Conservation (phyloP, 2,888 invertebrate species). For the Hetaerina titia region DNA sequence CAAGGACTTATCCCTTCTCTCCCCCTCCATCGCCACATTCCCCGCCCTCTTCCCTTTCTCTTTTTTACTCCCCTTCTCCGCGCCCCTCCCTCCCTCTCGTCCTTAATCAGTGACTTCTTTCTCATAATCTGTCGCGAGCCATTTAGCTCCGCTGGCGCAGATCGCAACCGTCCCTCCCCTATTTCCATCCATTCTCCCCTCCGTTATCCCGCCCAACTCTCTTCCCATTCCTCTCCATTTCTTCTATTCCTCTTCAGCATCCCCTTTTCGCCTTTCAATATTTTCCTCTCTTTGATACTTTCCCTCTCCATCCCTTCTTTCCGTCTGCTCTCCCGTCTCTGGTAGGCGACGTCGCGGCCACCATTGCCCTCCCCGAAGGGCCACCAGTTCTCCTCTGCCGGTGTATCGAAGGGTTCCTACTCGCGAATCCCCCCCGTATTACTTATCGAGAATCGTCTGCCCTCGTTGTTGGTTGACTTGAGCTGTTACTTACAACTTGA, state of each 20-base stretch:
- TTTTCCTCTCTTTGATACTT: neutral
- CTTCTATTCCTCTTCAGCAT: too few species aligned
- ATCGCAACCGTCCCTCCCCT: neutral
- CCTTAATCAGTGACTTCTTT: slow-evolving; percentile 39
- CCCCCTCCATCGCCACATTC: neutral
- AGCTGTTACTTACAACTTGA: too few species aligned
- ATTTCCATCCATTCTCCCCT: neutral
- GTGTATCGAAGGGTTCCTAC: too few species aligned
- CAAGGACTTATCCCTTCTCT: neutral
- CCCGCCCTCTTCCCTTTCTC: neutral
- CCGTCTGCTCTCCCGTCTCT: too few species aligned
- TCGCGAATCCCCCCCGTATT: too few species aligned
- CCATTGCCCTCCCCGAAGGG: too few species aligned
- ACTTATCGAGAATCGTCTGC: too few species aligned
- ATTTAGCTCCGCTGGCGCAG: slow-evolving; percentile 32
- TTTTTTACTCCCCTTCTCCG: neutral
- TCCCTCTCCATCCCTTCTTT: neutral
- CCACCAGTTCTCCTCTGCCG: too few species aligned
- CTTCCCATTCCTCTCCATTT: too few species aligned
- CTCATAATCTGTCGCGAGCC: slow-evolving; percentile 39
- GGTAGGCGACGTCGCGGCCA: too few species aligned
- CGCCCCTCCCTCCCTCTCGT: neutral
- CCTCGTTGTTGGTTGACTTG: too few species aligned
- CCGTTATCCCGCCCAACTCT: neutral
- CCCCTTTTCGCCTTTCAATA: too few species aligned